Evolutionary conservation across 2,797 vertebrate species (phyloP), one percentile per base, ranked within the genome.

Genomic region (Halcyon chelicuti): DNA sequence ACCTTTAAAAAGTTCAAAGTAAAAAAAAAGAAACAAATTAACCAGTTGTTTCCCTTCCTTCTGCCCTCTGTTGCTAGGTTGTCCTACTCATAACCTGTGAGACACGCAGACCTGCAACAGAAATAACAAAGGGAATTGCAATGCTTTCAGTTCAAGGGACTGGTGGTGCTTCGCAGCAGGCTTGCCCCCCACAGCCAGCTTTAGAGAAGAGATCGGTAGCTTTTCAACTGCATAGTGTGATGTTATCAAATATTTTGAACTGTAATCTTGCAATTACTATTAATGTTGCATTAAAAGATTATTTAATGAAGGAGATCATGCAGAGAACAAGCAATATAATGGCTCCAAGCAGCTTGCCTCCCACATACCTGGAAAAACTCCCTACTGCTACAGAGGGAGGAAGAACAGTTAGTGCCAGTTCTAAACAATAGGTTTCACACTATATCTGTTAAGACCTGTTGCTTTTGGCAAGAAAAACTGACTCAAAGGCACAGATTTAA

Each of bases 231-330:
- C 96, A 77, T 95, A 81, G 94, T 94, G 96, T 90, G 95, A 95
- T 97, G 96, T 97, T 98, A 98, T 97, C 96, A 98, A 98, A 98
- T 97, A 98, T 98, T 98, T 98, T 97, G 96, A 98, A 97, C 96
- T 92, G 78, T 97, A 98, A 98, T 98, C 97, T 98, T 97, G 91
- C 97, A 98, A 97, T 98, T 98, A 92, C 95, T 98, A 98, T 97
- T 97, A 98, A 97, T 97, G 95, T 97, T 98, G 93, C 97, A 97
- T 97, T 98, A 97, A 97, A 98, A 97, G 96, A 98, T 98, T 97
- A 97, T 97, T 98, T 98, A 98, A 98, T 98, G 97, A 97, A 97
- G 97, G 95, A 95, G 93, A 96, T 95, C 97, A 96, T 94, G 97
- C 97, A 84, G 90, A 90, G 97, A 98, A 97, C 89, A 97, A 97